These are phyloP conservation scores for Schrankia costaestrigalis DNA, from an alignment of 2,888 invertebrate genomes.

Conservation along the genomic window DNA sequence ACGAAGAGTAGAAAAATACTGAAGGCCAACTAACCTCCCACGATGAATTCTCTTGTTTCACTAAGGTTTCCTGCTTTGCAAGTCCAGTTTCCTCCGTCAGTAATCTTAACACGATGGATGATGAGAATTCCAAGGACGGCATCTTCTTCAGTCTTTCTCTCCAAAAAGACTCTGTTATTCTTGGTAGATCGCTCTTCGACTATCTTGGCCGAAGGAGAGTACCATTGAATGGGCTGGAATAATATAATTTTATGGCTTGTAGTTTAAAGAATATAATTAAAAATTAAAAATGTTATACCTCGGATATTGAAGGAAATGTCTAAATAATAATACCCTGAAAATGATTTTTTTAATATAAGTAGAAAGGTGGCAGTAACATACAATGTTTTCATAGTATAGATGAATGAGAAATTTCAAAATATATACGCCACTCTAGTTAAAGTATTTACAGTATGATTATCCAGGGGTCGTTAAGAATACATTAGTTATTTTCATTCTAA, in stretches of 20 bases:
- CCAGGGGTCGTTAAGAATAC: too few species aligned
- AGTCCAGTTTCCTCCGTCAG: conserved; percentile 69
- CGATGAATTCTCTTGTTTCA: conserved; percentile 55
- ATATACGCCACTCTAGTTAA: too few species aligned
- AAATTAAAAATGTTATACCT: too few species aligned
- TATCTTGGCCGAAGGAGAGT: conserved; percentile 43
- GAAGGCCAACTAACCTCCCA: conserved; percentile 66
- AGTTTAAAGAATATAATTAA: background rate
- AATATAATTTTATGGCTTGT: background rate
- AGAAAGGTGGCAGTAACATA: too few species aligned
- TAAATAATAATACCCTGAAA: too few species aligned
- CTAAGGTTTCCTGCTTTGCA: conserved; percentile 59
- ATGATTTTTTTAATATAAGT: too few species aligned
- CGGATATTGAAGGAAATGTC: too few species aligned
- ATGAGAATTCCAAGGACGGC: conserved; percentile 49
- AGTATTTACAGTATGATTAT: too few species aligned
- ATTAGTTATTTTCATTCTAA: too few species aligned
- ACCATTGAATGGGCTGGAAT: conserved; percentile 65
- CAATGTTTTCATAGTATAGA: too few species aligned
- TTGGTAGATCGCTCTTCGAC: conserved; percentile 47
- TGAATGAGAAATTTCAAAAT: too few species aligned
- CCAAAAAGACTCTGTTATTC: conserved; percentile 57
- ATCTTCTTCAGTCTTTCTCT: conserved; percentile 37
- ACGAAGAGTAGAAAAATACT: too few species aligned
- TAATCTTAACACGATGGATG: conserved; percentile 51